Evolutionary conservation across 2,797 vertebrate genomes (phyloP).

Genomic region (Spheniscus humboldti): DNA sequence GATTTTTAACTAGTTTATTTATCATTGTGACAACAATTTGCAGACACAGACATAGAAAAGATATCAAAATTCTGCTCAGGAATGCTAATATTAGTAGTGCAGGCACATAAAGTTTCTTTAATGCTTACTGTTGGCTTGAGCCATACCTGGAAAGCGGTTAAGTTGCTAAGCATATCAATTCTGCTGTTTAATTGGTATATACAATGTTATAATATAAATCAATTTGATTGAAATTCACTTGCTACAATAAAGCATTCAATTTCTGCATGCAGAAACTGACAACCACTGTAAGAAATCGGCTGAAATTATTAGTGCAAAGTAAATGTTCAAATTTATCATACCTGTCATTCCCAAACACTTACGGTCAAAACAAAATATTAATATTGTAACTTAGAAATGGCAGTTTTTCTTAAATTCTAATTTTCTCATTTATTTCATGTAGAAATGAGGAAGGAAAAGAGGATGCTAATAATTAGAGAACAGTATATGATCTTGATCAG

Average conservation of each 20-base stretch:
- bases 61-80: not conserved
- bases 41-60: not conserved
- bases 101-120: not conserved
- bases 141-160: not conserved
- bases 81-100: not conserved
- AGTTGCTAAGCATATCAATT: not conserved
- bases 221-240: not conserved
- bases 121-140: not conserved
- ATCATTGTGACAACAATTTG: not conserved
- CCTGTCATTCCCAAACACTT: not conserved
- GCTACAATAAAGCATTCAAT: not conserved
- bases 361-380: not conserved
- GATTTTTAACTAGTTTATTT: not conserved
- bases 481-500: not conserved
- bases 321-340: not conserved
- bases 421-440: not conserved
- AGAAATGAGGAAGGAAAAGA: not conserved
- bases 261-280: not conserved
- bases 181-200: not conserved
- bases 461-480: not conserved
- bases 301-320: not conserved
- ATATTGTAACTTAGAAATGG: not conserved
- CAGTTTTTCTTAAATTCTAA: not conserved
- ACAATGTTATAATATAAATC: not conserved
- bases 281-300: not conserved